Evolutionary conservation across 2,888 invertebrate species (phyloP), one percentile per base, ranked within the genome.

Genomic region (Cacoxenus indagator): DNA sequence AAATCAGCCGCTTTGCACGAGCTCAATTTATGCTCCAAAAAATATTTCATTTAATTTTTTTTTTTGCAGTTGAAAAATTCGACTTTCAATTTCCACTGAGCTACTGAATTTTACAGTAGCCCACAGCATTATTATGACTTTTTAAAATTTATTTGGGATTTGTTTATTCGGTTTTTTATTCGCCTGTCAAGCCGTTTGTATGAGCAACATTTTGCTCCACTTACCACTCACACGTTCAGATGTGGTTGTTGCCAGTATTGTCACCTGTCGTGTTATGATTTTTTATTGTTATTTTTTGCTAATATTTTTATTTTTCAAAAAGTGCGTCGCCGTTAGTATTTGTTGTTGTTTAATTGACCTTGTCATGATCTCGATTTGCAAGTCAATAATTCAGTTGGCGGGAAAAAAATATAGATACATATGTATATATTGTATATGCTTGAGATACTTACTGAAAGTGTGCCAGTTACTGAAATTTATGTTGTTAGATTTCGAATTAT

Each of bases 251-350:
- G 80, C 79, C 74, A 78, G 78, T 81, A 78, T 82, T 79, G 78
- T 81, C 80, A 81, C 80, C 82, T 80, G 82, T 82, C 78, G 69
- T 80, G 78, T 81, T 81, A 37, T 43, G 43, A n/a, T 45, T 46
- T 19, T n/a, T 27, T n/a, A 14, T 46, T 19, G 43, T 57, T 22
- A 26, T 57, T 54, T 67, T 68, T 54, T 61, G n/a, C 61, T 64
- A 37, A 11, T 67, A 57, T 66, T 29, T 73, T 24, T 71, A 69
- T 74, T 71, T 76, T 64, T 64, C 6, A 64, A 64, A 48, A 4
- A 48, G 27, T 64, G 46, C 46, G 64, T 46, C n/a, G 64, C 19
- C 9, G 6, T 3, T 17, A 6, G 6, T 14, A 55, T 73, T 45
- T 69, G 54, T 73, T 59, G 79, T 73, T 72, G 71, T 68, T 67